Percentiles rank a stretch among this genome's conserved stretches.
These are phyloP conservation scores for Agrochola lota DNA, from an alignment of 2,888 invertebrate species.

Conservation along the genomic window DNA sequence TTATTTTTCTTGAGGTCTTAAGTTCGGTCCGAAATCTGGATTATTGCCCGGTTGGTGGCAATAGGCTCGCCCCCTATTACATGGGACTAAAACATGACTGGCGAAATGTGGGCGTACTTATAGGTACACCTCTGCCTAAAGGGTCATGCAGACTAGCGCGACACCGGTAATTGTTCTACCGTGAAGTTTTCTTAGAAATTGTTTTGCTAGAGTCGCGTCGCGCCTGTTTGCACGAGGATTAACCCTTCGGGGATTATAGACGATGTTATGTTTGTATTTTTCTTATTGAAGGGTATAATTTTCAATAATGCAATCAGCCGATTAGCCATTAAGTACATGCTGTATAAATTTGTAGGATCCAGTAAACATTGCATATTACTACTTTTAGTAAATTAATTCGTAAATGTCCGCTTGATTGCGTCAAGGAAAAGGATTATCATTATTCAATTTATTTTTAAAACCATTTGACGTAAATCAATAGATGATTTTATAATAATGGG, in stretches of 20 bases:
- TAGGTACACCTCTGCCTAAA: neutral
- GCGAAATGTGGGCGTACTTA: neutral
- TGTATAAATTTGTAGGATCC: too few relatives aligned
- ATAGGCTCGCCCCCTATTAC: neutral
- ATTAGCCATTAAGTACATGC: too few relatives aligned
- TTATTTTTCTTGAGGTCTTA: neutral
- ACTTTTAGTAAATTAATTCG: neutral
- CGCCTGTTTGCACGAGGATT: too few relatives aligned
- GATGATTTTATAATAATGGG: neutral
- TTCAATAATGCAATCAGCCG: too few relatives aligned
- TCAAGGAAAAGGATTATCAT: neutral
- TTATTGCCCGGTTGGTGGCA: neutral
- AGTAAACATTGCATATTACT: neutral
- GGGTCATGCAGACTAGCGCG: too few relatives aligned
- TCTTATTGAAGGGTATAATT: too few relatives aligned
- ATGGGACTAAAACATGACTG: neutral
- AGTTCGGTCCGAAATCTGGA: neutral
- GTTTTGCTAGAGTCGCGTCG: too few relatives aligned
- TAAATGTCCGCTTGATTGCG: neutral
- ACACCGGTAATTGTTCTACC: too few relatives aligned
- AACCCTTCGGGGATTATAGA: neutral
- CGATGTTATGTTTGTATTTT: neutral
- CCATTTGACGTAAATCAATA: neutral
- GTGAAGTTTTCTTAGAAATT: too few relatives aligned
- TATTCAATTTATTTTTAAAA: slow-evolving; percentile 14